phyloP scores from a whole-genome alignment of 2,888 invertebrate genomes.

The Idaea biselata region DNA sequence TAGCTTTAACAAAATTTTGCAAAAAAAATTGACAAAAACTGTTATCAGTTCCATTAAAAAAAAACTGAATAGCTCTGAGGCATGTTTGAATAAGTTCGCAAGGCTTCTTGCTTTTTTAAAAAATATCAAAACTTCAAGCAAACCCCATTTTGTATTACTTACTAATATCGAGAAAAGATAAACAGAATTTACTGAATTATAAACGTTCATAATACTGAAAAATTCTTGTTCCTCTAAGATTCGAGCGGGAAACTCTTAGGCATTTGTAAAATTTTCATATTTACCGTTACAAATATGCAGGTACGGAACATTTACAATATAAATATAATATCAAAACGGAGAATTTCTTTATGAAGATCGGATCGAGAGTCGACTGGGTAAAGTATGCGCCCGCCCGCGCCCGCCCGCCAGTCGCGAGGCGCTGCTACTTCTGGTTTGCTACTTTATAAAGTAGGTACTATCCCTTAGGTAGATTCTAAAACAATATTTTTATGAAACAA shows the following conservation, averaged over 20 bases:
- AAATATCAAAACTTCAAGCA: not conserved
- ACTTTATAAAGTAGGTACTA: constrained; percentile 51
- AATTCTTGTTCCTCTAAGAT: constrained; percentile 70
- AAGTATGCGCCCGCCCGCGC: constrained; percentile 64
- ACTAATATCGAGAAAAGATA: constrained; percentile 31
- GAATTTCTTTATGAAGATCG: constrained; percentile 81
- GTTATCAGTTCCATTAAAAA: too few species aligned
- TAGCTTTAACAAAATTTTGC: too few species aligned
- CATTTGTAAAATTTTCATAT: constrained; percentile 81
- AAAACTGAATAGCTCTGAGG: too few species aligned
- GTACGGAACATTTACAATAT: constrained; percentile 79
- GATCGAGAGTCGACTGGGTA: constrained; percentile 73
- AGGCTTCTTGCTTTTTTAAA: too few species aligned
- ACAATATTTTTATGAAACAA: not conserved
- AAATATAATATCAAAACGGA: constrained; percentile 81
- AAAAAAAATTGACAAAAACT: too few species aligned
- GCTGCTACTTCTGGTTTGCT: constrained; percentile 41
- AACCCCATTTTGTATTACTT: not conserved
- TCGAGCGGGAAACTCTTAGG: constrained; percentile 63
- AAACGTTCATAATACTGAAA: constrained; percentile 68
- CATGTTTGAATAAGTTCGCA: too few species aligned
- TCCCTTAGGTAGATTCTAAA: constrained; percentile 6
- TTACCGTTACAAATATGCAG: constrained; percentile 81
- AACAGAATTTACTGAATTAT: constrained; percentile 35
- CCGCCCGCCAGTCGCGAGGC: constrained; percentile 38